These are phyloP conservation scores for Nineta flava DNA, from an alignment of 2,888 invertebrate genomes.

Conservation along the genomic window DNA sequence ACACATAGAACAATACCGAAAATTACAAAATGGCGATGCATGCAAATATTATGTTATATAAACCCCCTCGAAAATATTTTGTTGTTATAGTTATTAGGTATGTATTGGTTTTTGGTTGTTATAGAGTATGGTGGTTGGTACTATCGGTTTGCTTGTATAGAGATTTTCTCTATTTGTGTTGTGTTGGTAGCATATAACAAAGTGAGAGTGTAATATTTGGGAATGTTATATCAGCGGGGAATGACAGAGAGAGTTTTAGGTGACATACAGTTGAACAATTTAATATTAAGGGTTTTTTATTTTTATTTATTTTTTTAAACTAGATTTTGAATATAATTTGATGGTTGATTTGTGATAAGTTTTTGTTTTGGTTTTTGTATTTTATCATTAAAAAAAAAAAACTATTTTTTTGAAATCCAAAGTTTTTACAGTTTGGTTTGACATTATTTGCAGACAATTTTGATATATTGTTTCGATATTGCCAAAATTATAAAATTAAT, in stretches of 20 bases:
- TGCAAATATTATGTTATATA: slow-evolving; percentile 9
- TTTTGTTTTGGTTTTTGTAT: too few relatives aligned
- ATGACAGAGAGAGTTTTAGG: neutral
- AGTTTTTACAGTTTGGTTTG: too few relatives aligned
- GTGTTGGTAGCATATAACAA: neutral
- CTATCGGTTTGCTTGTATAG: neutral
- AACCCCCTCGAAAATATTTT: neutral
- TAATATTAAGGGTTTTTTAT: neutral
- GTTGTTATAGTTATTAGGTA: too few relatives aligned
- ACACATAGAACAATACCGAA: slow-evolving; percentile 6
- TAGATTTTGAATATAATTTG: too few relatives aligned
- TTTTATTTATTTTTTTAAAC: neutral
- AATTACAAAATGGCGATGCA: slow-evolving; percentile 14
- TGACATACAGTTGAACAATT: neutral
- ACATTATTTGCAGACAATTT: too few relatives aligned
- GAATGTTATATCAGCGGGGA: neutral
- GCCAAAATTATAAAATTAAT: too few relatives aligned
- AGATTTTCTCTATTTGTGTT: neutral
- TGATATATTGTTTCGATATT: too few relatives aligned
- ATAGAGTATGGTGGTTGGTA: too few relatives aligned
- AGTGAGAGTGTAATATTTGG: neutral
- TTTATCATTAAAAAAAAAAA: too few relatives aligned
- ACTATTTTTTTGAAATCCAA: too few relatives aligned
- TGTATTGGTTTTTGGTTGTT: too few relatives aligned
- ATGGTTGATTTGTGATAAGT: too few relatives aligned